These are phyloP conservation scores for Cryptus armator DNA, from an alignment of 2,888 invertebrate species.

Conservation along the genomic window DNA sequence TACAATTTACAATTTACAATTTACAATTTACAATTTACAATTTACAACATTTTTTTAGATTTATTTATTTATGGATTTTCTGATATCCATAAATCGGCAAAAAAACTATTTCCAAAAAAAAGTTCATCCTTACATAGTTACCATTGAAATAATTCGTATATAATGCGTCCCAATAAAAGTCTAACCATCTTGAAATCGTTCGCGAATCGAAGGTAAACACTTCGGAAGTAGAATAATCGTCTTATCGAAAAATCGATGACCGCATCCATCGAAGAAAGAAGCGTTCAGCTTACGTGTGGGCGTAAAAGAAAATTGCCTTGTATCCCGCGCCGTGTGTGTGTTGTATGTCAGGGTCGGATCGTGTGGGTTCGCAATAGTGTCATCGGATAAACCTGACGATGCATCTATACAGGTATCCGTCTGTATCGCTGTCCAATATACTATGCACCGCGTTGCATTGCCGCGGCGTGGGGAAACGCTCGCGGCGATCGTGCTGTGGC, in stretches of 20 bases:
- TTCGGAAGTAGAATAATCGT: conserved; percentile 16
- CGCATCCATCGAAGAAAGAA: conserved; percentile 58
- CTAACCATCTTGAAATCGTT: not conserved
- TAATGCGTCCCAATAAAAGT: not conserved
- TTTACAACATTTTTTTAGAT: no score
- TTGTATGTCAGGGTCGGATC: conserved; percentile 46
- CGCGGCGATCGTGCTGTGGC: conserved; percentile 61
- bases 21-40: no score
- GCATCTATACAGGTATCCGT: conserved; percentile 27
- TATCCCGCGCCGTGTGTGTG: not conserved
- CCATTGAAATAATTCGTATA: not conserved
- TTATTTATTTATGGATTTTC: no score
- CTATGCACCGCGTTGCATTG: conserved; percentile 41
- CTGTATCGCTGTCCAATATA: conserved; percentile 52
- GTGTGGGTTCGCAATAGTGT: conserved; percentile 49
- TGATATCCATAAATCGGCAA: no score
- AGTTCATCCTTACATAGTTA: no score
- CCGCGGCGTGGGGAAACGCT: conserved; percentile 6
- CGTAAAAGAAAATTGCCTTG: conserved; percentile 36
- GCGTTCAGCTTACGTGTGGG: conserved; percentile 38
- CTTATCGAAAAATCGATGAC: conserved; percentile 69
- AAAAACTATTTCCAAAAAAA: not conserved
- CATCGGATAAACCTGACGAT: conserved; percentile 43
- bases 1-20: no score
- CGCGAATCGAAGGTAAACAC: not conserved